phyloP scores from a whole-genome alignment of 2,113 vertebrate species.

The Coracopsis vasa region DNA sequence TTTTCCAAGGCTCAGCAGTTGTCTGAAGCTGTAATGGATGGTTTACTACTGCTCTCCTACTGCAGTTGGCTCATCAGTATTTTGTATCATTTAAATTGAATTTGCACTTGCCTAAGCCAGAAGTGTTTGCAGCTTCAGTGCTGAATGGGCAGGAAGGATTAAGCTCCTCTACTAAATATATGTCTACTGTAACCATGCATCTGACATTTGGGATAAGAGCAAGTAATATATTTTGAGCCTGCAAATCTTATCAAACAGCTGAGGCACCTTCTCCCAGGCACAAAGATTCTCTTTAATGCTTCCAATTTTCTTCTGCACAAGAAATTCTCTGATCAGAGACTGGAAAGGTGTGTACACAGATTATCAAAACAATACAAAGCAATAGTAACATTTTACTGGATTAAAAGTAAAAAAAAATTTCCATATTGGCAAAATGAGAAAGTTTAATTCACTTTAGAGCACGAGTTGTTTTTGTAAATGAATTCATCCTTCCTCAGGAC shows the following conservation, averaged over 20 bases:
- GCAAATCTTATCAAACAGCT: not conserved
- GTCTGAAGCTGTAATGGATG: not conserved
- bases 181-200: not conserved
- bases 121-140: not conserved
- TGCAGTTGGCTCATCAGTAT: not conserved
- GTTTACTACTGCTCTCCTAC: not conserved
- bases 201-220: not conserved
- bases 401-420: not conserved
- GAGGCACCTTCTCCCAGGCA: not conserved
- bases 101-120: not conserved
- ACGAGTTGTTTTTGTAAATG: not conserved
- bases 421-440: not conserved
- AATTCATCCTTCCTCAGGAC: not conserved
- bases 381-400: fast-evolving
- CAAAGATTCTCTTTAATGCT: not conserved
- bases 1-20: constrained; percentile 7
- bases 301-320: not conserved
- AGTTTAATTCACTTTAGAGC: not conserved
- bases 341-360: not conserved
- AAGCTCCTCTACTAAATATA: not conserved
- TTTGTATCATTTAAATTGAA: not conserved
- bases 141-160: not conserved
- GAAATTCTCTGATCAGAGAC: not conserved
- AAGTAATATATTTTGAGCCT: not conserved
- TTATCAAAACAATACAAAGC: not conserved